Evolutionary conservation across 2,113 vertebrate genomes (phyloP), one percentile per base, ranked within the genome.

Genomic region (Cryptotis parvus): DNA sequence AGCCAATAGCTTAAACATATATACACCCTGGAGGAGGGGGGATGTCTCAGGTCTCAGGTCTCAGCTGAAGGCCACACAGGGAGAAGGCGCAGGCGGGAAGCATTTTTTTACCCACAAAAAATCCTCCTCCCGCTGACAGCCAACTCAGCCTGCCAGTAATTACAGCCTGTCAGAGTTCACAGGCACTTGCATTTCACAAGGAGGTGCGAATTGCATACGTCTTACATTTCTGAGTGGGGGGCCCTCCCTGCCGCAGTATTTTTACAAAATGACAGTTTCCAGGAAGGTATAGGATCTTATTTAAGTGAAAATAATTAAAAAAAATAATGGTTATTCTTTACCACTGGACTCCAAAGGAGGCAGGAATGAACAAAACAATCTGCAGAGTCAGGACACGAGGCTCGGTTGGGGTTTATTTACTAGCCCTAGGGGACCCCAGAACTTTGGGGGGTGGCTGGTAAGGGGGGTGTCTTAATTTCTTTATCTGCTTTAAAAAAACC

Each of bases 191-290:
- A 45, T 94, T 77, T 84, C 70, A 68, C 29, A 69, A 33, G 43
- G 43, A 86, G 73, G 72, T 85, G 68, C 87, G 86, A 93, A 82
- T 65, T 81, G 80, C 55, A 72, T 45, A 72, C 20, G 7, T 37
- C 72, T 93, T 79, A 55, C 33, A 76, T 94, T 91, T 96, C 76
- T 88, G 74, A 37, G 79, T 9, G 88, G 76, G 31, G 55, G 61
- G 7, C 37, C 63, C 8, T 0, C 35, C 82, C 69, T 86, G 1
- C 0, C 8, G 86, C 84, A 87, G 73, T 52, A 55, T 87, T 93
- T 91, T 91, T 85, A 85, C 72, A 90, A 96, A 94, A 91, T 94
- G 93, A 95, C 70, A 76, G n/a, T 78, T 95, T 92, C 75, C 33
- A 55, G 70, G 65, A 80, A 93, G 78, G n/a, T 61, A 88, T 49